Evolutionary conservation across 2,113 vertebrate genomes (phyloP).

Genomic region (Cyprinodon brontotheroides): DNA sequence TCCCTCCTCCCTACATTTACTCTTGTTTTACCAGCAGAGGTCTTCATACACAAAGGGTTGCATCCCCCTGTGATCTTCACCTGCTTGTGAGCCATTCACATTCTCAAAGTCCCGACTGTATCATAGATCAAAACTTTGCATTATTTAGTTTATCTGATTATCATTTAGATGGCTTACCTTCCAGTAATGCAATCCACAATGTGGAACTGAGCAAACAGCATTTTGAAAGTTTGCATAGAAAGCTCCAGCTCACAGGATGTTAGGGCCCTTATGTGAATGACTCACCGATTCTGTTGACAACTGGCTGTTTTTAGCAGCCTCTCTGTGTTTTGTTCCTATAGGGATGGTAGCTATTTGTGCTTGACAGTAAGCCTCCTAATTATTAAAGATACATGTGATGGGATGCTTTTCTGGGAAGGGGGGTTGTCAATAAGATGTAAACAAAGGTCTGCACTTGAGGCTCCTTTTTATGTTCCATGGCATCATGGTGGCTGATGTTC

Average conservation of each 20-base stretch:
- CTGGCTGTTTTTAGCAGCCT: constrained; percentile 11
- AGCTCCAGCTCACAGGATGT: neutral
- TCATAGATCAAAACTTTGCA: constrained; percentile 19
- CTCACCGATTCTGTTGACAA: constrained; percentile 1
- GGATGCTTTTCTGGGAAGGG: neutral
- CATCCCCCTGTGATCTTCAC: constrained; percentile 11
- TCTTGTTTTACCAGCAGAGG: constrained; percentile 1
- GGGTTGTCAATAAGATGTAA: neutral
- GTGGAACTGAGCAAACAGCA: neutral
- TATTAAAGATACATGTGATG: neutral
- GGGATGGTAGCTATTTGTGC: constrained; percentile 1
- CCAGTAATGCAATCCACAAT: neutral
- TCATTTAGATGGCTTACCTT: neutral
- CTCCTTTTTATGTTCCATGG: neutral
- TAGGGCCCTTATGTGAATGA: neutral
- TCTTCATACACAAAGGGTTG: constrained; percentile 10
- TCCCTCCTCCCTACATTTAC: constrained; percentile 20
- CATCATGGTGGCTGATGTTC: neutral
- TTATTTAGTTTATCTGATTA: neutral
- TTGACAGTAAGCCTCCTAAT: constrained; percentile 1
- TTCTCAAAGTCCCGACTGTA: constrained; percentile 28
- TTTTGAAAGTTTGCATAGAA: neutral
- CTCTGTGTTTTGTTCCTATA: neutral
- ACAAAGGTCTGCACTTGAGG: neutral
- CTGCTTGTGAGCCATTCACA: constrained; percentile 25